phyloP scores from a whole-genome alignment of 2,797 vertebrate species.

The Peromyscus nudipes region DNA sequence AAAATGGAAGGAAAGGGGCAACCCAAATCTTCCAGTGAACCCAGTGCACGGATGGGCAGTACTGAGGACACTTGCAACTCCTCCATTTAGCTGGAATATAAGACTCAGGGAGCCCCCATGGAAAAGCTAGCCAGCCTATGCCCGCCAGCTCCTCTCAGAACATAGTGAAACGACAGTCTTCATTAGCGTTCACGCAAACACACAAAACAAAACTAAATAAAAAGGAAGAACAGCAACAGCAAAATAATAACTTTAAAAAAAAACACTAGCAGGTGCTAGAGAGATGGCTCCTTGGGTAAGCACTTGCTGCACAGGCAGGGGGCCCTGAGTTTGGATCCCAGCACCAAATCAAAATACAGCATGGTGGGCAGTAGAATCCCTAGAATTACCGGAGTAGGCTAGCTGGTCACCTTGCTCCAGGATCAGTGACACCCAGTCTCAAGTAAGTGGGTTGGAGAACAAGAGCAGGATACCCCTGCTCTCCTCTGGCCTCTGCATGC shows the following conservation, averaged over 20 bases:
- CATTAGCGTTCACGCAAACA: background rate
- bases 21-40: background rate
- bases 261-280: accelerated
- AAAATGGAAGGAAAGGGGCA: background rate
- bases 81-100: background rate
- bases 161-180: background rate
- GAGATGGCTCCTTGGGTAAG: background rate
- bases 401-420: background rate
- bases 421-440: background rate
- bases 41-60: background rate
- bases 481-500: background rate
- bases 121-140: background rate
- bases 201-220: background rate
- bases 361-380: background rate
- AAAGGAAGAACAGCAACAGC: too few relatives aligned
- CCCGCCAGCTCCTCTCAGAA: background rate
- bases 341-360: background rate
- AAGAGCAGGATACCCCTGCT: background rate
- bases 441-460: background rate
- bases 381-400: too few relatives aligned
- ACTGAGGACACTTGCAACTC: background rate
- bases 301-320: background rate
- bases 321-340: background rate
- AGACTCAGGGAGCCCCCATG: background rate
- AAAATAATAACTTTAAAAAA: background rate